Evolutionary conservation across 2,888 invertebrate genomes (phyloP), one percentile per base, ranked within the genome.

Genomic region (Imbricaverruca yamaguchii): DNA sequence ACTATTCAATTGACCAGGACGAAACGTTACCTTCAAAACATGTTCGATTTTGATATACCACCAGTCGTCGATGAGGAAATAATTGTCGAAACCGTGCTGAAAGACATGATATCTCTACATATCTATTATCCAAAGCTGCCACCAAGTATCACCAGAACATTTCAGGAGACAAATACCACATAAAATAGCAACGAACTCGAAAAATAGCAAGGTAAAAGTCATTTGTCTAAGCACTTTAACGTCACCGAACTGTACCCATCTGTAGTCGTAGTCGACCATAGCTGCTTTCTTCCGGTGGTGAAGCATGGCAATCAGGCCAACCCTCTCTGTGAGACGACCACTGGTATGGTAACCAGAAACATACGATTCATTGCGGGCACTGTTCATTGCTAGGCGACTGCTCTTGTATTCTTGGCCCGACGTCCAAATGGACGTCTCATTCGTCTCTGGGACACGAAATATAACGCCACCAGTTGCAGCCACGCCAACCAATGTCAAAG

Each of bases 211-310:
- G 55, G 74, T 74, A 10, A 55, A 10, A n/a, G 74, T 53, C 74
- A 74, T 74, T 10, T 74, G 53, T 18, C 18, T 53, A 21, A 74
- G 55, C 53, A 74, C 55, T 21, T 53, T 53, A 12, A 55, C 53
- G 55, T 74, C 74, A 55, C 74, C 53, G 18, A 74, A 74, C 21
- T 74, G 74, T 10, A 18, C 53, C 74, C 74, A 74, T 23, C 18
- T 74, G 55, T 74, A 21, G 74, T 74, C 74, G 55, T 74, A 74
- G 18, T 74, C 74, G 6, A 74, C 21, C 74, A 65, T 65, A 23
- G 74, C 74, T 21, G 74, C 74, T 23, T 15, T 53, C 74, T 10
- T 55, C 15, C 55, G 18, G 15, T 15, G 15, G 1, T 21, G 21
- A 9, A 74, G 13, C 9, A 74, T 15, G 0, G 74, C 18, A 9